phyloP scores from a whole-genome alignment of 2,113 vertebrate species.

The Plecturocebus donacophilus region DNA sequence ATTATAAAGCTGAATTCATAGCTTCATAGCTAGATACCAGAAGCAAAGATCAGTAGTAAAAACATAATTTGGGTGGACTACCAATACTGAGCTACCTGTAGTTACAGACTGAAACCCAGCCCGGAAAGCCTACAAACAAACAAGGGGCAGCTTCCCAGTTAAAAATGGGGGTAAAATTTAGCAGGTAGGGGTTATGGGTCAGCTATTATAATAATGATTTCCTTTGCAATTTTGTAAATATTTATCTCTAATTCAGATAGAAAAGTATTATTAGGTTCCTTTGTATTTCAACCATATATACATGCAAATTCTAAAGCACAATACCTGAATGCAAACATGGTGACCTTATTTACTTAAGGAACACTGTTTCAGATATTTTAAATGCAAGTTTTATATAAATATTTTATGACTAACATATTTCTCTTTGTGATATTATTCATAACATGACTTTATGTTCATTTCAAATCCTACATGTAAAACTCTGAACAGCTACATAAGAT shows the following conservation, averaged over 20 bases:
- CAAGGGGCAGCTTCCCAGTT: neutral
- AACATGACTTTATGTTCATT: neutral
- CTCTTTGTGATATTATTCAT: neutral
- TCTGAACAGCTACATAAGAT: neutral
- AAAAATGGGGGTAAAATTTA: neutral
- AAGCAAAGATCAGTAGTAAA: neutral
- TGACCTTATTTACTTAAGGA: neutral
- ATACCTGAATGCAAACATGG: neutral
- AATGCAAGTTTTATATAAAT: neutral
- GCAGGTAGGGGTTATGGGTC: neutral
- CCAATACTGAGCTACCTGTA: neutral
- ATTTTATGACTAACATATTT: neutral
- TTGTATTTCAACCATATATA: neutral
- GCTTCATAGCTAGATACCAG: neutral
- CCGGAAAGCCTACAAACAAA: neutral
- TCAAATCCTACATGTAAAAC: neutral
- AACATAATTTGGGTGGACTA: neutral
- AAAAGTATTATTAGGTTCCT: neutral
- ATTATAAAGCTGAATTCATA: neutral
- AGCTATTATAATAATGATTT: neutral
- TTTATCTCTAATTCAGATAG: neutral
- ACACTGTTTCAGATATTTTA: neutral
- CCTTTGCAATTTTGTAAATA: neutral
- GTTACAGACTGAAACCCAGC: neutral
- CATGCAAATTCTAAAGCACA: neutral